Base-by-base conservation (phyloP, 2,797 vertebrate species). In the Eutrigla gurnardus region DNA sequence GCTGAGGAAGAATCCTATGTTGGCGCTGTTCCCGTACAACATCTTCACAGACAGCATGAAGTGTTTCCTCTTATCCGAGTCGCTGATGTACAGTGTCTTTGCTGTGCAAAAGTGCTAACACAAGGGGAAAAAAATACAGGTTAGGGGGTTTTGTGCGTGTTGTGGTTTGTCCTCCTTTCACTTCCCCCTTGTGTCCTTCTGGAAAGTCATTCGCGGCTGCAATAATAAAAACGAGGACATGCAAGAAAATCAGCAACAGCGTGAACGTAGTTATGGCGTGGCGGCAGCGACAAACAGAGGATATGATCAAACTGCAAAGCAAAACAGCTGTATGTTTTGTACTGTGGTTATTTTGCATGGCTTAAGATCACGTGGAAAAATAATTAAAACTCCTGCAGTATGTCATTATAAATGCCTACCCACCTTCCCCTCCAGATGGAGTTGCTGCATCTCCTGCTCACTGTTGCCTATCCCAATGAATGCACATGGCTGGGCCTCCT, bases 11-110 rank as follows among this genome's bases (percentile, higher is more conserved):
- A 99, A 96, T 11, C 98, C 98, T 0, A 99, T 99, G 93, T 98
- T 97, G 1, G 97, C 95, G 2, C 97, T 98, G 93, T 99, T 99
- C 55, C 98, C 98, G 8, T 99, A 99, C 77, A 99, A 96, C 98
- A 99, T 99, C 95, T 98, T 99, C 70, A 99, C 97, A 0, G 97
- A 97, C 91, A 99, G 94, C 97, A 99, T 99, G 96, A 99, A 99
- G 95, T 99, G 98, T 91, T 99, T 99, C 90, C 98, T 95, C 92
- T 99, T 99, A 91, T 99, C 98, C 0, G 97, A 97, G 91, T 99
- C 98, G 37, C 97, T 99, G 96, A 99, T 99, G 88, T 98, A 99
- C 91, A 99, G 94, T 0, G 98, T 99, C 95, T 99, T 99, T 63
- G 98, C 98, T 57, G 97, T 97, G 94, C 98, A 98, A 95, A 98